Percentiles rank a stretch among this genome's conserved stretches.
These are phyloP conservation scores for Periplaneta americana DNA, from an alignment of 1,140 invertebrate genomes.

Conservation along the genomic window DNA sequence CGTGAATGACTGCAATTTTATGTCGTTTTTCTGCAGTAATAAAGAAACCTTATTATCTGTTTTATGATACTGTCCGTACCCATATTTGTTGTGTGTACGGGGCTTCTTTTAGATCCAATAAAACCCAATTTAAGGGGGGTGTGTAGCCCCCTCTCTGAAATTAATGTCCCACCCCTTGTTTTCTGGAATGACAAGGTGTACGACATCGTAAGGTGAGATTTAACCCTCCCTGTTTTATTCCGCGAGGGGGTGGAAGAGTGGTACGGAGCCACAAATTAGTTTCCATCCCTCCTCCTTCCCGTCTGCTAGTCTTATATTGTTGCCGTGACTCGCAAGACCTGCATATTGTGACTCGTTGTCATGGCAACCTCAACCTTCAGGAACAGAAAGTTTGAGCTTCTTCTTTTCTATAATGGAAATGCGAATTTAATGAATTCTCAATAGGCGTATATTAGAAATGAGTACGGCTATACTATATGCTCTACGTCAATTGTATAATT, in stretches of 20 bases:
- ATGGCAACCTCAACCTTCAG: no score
- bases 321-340: no score
- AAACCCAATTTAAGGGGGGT: neutral
- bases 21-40: conserved; percentile 6
- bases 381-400: no score
- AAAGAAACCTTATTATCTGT: conserved; percentile 7
- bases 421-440: no score
- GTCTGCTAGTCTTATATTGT: no score
- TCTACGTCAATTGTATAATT: no score
- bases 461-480: no score
- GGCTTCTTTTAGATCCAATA: conserved; percentile 8
- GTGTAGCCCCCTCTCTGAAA: neutral
- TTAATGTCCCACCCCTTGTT: neutral
- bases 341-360: no score
- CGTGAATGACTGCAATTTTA: neutral
- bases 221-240: neutral
- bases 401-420: no score
- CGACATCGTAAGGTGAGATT: neutral
- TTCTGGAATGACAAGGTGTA: neutral
- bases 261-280: neutral
- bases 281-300: no score
- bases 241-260: neutral
- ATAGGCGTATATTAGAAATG: no score
- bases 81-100: conserved; percentile 1
- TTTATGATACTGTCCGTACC: conserved; percentile 4